Evolutionary conservation across 2,888 invertebrate species (phyloP), one percentile per base, ranked within the genome.

Genomic region (Phyto melanocephala): DNA sequence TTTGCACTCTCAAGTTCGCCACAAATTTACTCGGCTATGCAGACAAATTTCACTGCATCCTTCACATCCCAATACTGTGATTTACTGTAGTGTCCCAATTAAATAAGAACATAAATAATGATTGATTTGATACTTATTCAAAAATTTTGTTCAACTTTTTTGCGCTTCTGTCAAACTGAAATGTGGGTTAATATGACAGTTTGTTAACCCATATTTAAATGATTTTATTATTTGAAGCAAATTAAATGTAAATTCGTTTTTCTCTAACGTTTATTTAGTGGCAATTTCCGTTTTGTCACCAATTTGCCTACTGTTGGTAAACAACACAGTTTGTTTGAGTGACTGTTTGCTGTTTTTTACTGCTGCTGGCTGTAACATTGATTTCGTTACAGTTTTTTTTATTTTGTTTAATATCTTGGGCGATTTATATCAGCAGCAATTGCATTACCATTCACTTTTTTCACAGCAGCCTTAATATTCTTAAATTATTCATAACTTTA

Each of bases 221-320:
- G 35, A 2, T 40, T 74, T 11, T 47, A 50, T 72, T 45, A 82
- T 65, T 79, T 65, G 72, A 72, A 78, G 50, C 42, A 33, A 40
- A 65, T 75, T 54, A 47, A 77, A 77, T 77, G 77, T 50, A 75
- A 82, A 82, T 75, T 79, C 75, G 60, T 37, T 45, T 56, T 56
- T n/a, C 40, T 68, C 28, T n/a, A 40, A 56, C 5, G 24, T 11
- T 45, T 74, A 56, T 72, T 58, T 79, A 33, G 79, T 79, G 79
- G 82, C 82, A 82, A 82, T 82, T 82, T 82, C 82, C 82, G 82
- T 82, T 82, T 79, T 82, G 82, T 82, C 79, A 70, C 58, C 82
- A 75, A 82, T 82, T 82, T 82, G 82, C 82, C 82, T 78, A 79
- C 79, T 71, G 74, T 54, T 71, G 70, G 22, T 37, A 28, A 45